A percentile compares a stretch with the other conserved stretches of the same genome.
These are phyloP conservation scores for Machimus rusticus DNA, from an alignment of 2,888 invertebrate species.

Conservation along the genomic window DNA sequence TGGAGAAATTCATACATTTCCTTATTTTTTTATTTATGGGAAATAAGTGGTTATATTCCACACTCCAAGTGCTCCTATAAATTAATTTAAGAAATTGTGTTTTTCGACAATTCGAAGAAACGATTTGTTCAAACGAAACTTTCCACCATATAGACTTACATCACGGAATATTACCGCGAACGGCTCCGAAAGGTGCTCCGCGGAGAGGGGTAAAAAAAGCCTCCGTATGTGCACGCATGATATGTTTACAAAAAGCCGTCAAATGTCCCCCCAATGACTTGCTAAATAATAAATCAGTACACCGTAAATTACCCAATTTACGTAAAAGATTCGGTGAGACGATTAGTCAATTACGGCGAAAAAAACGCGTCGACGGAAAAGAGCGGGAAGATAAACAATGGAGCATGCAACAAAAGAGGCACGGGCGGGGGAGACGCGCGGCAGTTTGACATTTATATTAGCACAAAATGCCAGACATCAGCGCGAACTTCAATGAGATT, in stretches of 20 bases:
- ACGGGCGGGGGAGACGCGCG: neutral
- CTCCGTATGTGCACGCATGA: neutral
- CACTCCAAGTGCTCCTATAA: neutral
- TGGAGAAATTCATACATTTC: neutral
- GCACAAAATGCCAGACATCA: conserved; percentile 22
- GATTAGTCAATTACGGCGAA: conserved; percentile 21
- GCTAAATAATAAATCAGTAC: conserved; percentile 29
- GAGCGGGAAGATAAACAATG: conserved; percentile 14
- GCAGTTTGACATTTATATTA: conserved; percentile 35
- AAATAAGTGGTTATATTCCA: neutral
- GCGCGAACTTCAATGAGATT: conserved; percentile 24
- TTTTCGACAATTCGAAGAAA: neutral
- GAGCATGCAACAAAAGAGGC: conserved; percentile 12
- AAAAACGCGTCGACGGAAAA: neutral
- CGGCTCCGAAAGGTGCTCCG: neutral
- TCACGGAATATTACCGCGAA: neutral
- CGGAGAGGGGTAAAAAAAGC: neutral
- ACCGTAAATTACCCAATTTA: conserved; percentile 38
- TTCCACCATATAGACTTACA: neutral
- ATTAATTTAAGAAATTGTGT: neutral
- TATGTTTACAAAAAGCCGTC: conserved; percentile 10
- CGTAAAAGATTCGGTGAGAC: conserved; percentile 25
- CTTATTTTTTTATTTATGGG: neutral
- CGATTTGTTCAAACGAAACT: neutral
- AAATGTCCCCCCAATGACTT: conserved; percentile 25